Evolutionary conservation across 2,113 vertebrate species (phyloP).

Genomic region (Dendrocopos noguchii): DNA sequence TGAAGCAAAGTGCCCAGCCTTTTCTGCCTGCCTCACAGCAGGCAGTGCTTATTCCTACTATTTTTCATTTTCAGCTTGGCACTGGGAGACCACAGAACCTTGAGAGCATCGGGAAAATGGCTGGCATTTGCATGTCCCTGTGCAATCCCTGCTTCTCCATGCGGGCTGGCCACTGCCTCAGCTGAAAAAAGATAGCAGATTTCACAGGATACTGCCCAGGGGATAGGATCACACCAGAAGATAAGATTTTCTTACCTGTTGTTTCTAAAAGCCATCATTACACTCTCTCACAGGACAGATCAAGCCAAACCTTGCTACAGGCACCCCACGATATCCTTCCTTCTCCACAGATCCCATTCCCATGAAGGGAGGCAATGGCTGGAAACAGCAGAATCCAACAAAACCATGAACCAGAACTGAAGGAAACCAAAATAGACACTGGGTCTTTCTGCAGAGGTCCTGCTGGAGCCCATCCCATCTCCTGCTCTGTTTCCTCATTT

Average conservation of each 20-base stretch:
- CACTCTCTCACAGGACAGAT: neutral
- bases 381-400: neutral
- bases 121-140: neutral
- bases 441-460: neutral
- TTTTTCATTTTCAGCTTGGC: neutral
- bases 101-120: neutral
- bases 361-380: neutral
- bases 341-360: neutral
- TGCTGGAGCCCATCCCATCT: neutral
- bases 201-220: fast-evolving
- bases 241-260: neutral
- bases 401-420: neutral
- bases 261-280: neutral
- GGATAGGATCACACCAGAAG: neutral
- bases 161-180: neutral
- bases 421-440: neutral
- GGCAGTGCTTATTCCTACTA: neutral
- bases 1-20: neutral
- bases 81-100: neutral
- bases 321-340: neutral
- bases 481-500: neutral
- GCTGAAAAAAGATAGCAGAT: neutral
- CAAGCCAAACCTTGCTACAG: fast-evolving
- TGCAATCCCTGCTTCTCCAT: fast-evolving
- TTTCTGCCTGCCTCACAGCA: fast-evolving